Percentiles rank a stretch among this genome's conserved stretches.
phyloP scores from a whole-genome alignment of 1,140 invertebrate genomes.

The Solen grandis region DNA sequence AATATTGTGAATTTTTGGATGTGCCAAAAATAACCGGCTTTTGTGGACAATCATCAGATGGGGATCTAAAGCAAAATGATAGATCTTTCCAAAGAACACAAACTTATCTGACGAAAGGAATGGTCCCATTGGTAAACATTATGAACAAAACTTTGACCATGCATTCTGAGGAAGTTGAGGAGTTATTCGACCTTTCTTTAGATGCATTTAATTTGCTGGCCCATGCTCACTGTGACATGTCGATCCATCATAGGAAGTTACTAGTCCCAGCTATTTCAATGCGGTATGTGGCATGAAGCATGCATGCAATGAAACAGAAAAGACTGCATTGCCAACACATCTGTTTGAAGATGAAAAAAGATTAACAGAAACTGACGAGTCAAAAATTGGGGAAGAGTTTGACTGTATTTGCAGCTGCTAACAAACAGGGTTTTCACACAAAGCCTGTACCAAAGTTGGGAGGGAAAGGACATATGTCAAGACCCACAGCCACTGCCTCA shows the following conservation, averaged over 20 bases:
- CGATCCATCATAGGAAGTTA: background rate
- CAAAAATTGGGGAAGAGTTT: background rate
- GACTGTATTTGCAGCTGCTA: background rate
- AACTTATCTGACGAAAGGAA: background rate
- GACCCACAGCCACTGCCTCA: background rate
- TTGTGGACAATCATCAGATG: background rate
- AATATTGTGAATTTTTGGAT: background rate
- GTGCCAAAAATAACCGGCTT: background rate
- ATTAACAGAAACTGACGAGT: background rate
- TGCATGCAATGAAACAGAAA: background rate
- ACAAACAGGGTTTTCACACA: background rate
- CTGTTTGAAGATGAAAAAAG: background rate
- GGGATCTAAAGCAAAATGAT: background rate
- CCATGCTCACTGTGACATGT: background rate
- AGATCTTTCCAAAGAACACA: background rate
- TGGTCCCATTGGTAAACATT: background rate
- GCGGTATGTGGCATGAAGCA: background rate
- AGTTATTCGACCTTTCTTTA: too few relatives aligned
- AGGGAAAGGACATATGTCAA: background rate
- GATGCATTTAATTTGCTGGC: background rate
- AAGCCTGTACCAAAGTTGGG: background rate
- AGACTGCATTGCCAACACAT: background rate
- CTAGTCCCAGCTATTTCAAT: background rate
- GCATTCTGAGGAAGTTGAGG: background rate
- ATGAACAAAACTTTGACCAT: slow-evolving; percentile 4